Percentiles rank a stretch among this genome's conserved stretches.
Evolutionary conservation across 2,888 invertebrate species (phyloP).

Genomic region (Andricus quercusramuli): DNA sequence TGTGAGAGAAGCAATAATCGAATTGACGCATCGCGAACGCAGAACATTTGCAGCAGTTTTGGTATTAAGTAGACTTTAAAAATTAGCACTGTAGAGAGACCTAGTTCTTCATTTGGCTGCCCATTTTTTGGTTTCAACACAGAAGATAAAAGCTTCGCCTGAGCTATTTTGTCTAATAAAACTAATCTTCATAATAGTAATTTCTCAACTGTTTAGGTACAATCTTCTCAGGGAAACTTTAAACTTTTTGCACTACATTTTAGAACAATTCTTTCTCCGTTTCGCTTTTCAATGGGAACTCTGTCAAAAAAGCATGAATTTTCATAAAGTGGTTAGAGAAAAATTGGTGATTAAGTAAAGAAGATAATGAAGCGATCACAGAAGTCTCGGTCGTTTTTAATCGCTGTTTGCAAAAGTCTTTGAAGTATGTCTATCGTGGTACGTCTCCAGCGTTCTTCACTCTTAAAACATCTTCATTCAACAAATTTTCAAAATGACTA

Average conservation of each 20-base stretch:
- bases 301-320: constrained; percentile 90
- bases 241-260: constrained; percentile 84
- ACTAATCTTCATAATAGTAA: constrained; percentile 91
- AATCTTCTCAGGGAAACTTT: constrained; percentile 87
- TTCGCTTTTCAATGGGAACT: constrained; percentile 89
- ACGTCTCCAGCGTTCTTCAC: no score
- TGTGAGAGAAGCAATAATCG: constrained; percentile 88
- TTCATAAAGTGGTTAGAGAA: constrained; percentile 92
- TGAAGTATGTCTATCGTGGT: constrained; percentile 86
- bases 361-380: constrained; percentile 84
- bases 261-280: constrained; percentile 90
- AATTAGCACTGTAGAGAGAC: constrained; percentile 84
- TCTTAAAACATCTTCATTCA: no score
- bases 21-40: constrained; percentile 91
- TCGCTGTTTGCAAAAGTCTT: constrained; percentile 84
- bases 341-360: constrained; percentile 86
- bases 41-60: constrained; percentile 88
- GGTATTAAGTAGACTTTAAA: constrained; percentile 89
- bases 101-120: constrained; percentile 78
- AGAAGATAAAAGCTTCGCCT: constrained; percentile 85
- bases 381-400: constrained; percentile 84
- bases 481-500: no score
- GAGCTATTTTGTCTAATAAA: constrained; percentile 89
- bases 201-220: constrained; percentile 90
- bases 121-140: constrained; percentile 87